phyloP scores from a whole-genome alignment of 2,113 vertebrate genomes.

The Tylochromis polylepis region DNA sequence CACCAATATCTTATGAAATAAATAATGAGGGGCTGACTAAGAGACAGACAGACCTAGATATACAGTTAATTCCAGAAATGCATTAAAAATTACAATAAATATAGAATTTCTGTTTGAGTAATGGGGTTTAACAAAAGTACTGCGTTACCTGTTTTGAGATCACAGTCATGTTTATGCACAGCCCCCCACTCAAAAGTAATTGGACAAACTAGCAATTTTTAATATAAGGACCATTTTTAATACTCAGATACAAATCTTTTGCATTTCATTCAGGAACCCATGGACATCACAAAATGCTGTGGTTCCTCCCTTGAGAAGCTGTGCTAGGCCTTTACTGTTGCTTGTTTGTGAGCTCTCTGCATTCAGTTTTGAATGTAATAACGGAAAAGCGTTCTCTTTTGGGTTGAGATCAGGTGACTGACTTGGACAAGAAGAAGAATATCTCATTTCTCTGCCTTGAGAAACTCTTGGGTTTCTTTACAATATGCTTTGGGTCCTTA shows the following conservation, averaged over 20 bases:
- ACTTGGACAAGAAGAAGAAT: background rate
- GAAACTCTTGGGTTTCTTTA: background rate
- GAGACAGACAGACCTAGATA: background rate
- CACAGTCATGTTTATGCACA: background rate
- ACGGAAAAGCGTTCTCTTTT: background rate
- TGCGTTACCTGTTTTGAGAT: rapidly evolving
- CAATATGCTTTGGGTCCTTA: background rate
- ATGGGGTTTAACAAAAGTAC: background rate
- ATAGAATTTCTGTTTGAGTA: background rate
- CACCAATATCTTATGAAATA: background rate
- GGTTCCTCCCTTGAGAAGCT: background rate
- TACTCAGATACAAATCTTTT: background rate
- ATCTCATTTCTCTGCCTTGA: background rate
- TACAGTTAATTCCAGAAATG: background rate
- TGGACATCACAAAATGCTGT: background rate
- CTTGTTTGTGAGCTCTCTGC: background rate
- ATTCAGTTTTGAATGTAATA: background rate
- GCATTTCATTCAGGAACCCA: background rate
- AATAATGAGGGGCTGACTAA: background rate
- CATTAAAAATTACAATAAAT: background rate
- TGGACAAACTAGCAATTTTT: background rate
- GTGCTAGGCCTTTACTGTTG: background rate
- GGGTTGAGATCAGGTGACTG: background rate
- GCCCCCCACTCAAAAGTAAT: too few species aligned
- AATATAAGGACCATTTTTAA: background rate